phyloP scores from a whole-genome alignment of 2,797 vertebrate species.

The Rhynchonycteris naso region DNA sequence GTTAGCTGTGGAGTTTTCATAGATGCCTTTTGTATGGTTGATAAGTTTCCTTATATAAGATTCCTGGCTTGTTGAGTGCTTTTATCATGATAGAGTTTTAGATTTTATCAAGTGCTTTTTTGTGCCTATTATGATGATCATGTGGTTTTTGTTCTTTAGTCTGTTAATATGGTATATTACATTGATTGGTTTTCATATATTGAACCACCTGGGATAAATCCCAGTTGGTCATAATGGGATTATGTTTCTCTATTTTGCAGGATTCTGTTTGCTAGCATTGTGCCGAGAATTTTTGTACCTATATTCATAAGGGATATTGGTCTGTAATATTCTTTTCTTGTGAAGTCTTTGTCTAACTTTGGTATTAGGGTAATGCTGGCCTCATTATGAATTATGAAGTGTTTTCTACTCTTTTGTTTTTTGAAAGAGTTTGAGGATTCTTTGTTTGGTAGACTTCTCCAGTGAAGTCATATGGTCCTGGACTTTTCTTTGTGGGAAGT shows the following conservation, averaged over 20 bases:
- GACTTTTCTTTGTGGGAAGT: neutral
- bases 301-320: no score
- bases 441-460: neutral
- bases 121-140: neutral
- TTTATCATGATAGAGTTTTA: neutral
- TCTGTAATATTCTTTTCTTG: neutral
- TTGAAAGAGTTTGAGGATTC: neutral
- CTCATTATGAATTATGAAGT: neutral
- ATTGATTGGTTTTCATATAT: neutral
- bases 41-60: neutral
- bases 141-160: neutral
- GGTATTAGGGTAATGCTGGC: neutral
- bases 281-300: neutral
- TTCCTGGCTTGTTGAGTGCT: neutral
- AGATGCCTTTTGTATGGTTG: neutral
- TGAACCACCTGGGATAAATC: neutral
- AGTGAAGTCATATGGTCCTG: neutral
- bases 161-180: neutral
- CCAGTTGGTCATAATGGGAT: neutral
- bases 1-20: neutral
- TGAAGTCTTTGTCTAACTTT: neutral
- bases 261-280: slow-evolving; percentile 2
- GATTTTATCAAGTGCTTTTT: neutral
- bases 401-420: neutral
- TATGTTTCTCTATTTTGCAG: slow-evolving; percentile 3